phyloP scores from a whole-genome alignment of 2,113 vertebrate species.

The Nyctibius bracteatus region DNA sequence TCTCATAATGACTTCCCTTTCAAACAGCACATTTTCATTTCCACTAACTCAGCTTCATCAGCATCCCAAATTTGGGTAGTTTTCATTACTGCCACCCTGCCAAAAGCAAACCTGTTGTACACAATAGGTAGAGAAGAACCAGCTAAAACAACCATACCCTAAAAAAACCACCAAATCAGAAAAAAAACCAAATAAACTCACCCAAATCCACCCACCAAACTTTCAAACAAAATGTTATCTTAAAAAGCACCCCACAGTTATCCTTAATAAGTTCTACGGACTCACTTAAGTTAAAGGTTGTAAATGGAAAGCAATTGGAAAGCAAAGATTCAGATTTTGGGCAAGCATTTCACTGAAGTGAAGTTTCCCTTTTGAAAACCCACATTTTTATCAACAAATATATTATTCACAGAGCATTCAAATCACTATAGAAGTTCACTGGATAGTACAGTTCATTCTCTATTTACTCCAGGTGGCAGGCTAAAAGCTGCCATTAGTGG shows the following conservation, averaged over 20 bases:
- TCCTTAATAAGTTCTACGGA: too few species aligned
- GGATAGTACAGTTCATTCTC: not conserved
- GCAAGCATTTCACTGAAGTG: not conserved
- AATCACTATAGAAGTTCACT: not conserved
- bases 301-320: not conserved
- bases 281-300: not conserved
- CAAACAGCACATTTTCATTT: not conserved
- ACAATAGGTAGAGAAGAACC: not conserved
- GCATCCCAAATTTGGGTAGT: not conserved
- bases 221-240: not conserved
- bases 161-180: not conserved
- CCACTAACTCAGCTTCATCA: not conserved
- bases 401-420: not conserved
- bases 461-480: not conserved
- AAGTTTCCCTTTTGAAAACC: not conserved
- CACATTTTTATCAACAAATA: not conserved
- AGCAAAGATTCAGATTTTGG: not conserved
- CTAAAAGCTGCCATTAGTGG: not conserved
- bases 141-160: not conserved
- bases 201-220: not conserved
- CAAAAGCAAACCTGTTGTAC: not conserved
- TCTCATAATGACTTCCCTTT: not conserved
- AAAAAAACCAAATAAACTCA: too few species aligned
- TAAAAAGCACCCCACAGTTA: not conserved
- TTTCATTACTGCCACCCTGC: not conserved